Base-by-base conservation (phyloP, 2,888 invertebrate genomes). In the Sinelater perroti region DNA sequence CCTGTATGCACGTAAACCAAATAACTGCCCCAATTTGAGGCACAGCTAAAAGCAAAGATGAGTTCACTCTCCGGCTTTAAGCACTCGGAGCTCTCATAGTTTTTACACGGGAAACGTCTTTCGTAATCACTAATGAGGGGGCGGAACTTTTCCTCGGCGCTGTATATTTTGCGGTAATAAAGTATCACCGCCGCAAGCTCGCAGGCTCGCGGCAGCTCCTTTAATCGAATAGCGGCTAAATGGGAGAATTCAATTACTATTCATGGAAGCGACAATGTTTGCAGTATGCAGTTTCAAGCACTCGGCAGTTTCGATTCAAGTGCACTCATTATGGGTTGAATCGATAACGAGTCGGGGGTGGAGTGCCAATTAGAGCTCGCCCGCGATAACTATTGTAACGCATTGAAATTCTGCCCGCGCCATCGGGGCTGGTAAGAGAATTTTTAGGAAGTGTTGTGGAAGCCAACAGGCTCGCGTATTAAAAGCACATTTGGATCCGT, bases 191-290 rank as follows among this genome's bases (percentile, higher is more conserved):
- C 24, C 14, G 14, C 7, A 40, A 40, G 40, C 3, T n/a, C 36
- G 18, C 2, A 30, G 30, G 26, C 30, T 13, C 11, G n/a, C 28
- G 30, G 50, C 30, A 40, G 31, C 38, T 50, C 30, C 38, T 50
- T 40, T 50, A 50, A 50, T 50, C 30, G 38, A 50, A 35, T 50
- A 50, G 50, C 17, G 18, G 38, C 26, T 36, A 24, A 50, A 40
- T 40, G 50, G 16, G 11, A 30, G 44, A 50, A 50, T 56, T 50
- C 42, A 56, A 56, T 56, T 50, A 45, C 45, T 20, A 50, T 51
- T 56, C 42, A 20, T 18, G 28, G 42, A 44, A 56, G 45, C 56
- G 56, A 51, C 56, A 50, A 45, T 56, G 50, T 50, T 56, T 56
- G 50, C 36, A 56, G 40, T 33, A 35, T 38, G 26, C 14, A 42